phyloP scores from a whole-genome alignment of 1,140 invertebrate genomes.

The Eupristina koningsbergeri region DNA sequence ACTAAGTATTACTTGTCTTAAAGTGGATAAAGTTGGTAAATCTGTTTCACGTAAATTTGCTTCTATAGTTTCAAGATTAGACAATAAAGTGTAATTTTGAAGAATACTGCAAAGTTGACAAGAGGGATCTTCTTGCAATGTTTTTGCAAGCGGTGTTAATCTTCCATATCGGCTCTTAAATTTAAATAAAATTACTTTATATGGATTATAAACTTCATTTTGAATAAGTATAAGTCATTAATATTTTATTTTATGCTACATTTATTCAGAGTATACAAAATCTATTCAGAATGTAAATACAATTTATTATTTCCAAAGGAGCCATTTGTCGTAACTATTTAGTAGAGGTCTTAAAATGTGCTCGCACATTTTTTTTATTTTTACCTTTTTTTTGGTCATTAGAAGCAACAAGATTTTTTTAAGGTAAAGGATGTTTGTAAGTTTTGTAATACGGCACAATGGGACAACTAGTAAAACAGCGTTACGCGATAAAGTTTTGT shows the following conservation, averaged over 20 bases:
- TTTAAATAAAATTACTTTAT: conserved; percentile 8
- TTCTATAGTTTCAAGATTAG: conserved; percentile 84
- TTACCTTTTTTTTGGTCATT: too few relatives aligned
- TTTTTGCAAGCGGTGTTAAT: conserved; percentile 89
- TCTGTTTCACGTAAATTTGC: conserved; percentile 86
- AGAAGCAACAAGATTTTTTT: too few relatives aligned
- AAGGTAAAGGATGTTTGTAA: too few relatives aligned
- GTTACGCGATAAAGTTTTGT: too few relatives aligned
- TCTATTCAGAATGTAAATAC: too few relatives aligned
- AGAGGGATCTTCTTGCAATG: conserved; percentile 95
- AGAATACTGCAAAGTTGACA: conserved; percentile 93
- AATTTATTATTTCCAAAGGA: too few relatives aligned
- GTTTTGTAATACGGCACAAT: too few relatives aligned
- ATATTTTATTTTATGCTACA: background rate
- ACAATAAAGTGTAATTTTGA: conserved; percentile 86
- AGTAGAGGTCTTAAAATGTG: too few relatives aligned
- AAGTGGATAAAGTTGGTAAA: conserved; percentile 88
- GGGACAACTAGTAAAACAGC: too few relatives aligned
- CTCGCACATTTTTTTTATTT: too few relatives aligned
- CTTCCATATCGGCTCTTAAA: conserved; percentile 91
- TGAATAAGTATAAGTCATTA: background rate
- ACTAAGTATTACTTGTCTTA: conserved; percentile 80
- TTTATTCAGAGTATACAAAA: too few relatives aligned
- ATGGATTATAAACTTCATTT: conserved; percentile 10
- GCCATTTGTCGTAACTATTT: too few relatives aligned